Conservation (phyloP, 2,797 vertebrate species). For the Allobates femoralis region DNA sequence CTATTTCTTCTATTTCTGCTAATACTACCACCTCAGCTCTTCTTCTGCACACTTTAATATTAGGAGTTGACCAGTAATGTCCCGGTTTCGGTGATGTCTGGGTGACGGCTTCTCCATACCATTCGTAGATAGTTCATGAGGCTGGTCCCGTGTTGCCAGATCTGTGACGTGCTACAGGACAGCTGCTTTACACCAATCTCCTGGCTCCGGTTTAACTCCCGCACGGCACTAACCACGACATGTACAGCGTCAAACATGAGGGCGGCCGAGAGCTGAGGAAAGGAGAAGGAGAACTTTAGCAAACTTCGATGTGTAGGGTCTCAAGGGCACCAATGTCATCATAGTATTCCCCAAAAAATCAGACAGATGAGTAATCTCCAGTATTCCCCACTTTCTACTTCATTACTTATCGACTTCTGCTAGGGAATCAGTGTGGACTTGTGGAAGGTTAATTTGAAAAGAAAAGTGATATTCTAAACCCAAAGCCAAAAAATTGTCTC, state of each 20-base stretch:
- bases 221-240: slow-evolving; percentile 90
- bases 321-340: background rate
- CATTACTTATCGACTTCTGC: background rate
- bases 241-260: slow-evolving; percentile 94
- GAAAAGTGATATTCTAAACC: too few species aligned
- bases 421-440: too few species aligned
- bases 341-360: background rate
- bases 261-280: slow-evolving; percentile 84
- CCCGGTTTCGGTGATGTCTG: background rate
- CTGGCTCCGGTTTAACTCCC: slow-evolving; percentile 92
- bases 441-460: too few species aligned
- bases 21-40: too few species aligned
- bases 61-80: too few species aligned
- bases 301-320: background rate
- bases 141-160: slow-evolving; percentile 95
- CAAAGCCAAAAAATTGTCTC: too few species aligned
- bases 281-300: background rate
- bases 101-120: slow-evolving; percentile 72
- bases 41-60: too few species aligned
- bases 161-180: slow-evolving; percentile 89
- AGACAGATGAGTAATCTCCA: background rate
- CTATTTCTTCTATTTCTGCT: too few species aligned
- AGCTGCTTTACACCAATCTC: slow-evolving; percentile 91
- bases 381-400: background rate
- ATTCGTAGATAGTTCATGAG: slow-evolving; percentile 96